phyloP scores from a whole-genome alignment of 2,888 invertebrate species.

The Stenodema calcarata region DNA sequence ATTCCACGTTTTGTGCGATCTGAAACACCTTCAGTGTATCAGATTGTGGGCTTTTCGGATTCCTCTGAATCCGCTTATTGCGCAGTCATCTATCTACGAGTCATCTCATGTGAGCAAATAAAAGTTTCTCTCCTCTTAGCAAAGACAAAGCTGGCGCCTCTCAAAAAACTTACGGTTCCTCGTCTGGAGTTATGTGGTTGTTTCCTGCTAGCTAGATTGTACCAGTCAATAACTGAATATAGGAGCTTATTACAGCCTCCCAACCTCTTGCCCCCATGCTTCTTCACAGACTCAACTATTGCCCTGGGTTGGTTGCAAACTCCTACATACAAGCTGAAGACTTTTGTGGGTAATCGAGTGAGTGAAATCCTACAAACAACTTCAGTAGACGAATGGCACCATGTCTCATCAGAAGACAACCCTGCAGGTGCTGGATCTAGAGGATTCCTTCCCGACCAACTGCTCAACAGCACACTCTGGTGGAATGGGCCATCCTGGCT shows the following conservation, averaged over 20 bases:
- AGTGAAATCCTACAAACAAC: slow-evolving; percentile 57
- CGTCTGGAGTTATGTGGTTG: neutral
- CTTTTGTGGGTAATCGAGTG: slow-evolving; percentile 59
- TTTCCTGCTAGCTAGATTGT: neutral
- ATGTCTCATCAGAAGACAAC: slow-evolving; percentile 58
- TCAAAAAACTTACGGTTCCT: neutral
- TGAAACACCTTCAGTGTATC: neutral
- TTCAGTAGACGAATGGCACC: slow-evolving; percentile 56
- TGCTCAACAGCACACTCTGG: neutral
- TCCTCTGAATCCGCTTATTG: neutral
- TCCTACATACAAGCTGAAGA: slow-evolving; percentile 53
- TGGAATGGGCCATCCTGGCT: slow-evolving; percentile 27
- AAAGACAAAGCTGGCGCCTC: neutral
- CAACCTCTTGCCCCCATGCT: slow-evolving; percentile 55
- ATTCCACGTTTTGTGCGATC: neutral
- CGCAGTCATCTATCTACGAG: neutral
- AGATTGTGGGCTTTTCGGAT: neutral
- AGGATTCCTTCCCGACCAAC: neutral
- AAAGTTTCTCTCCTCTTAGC: neutral
- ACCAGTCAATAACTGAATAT: neutral
- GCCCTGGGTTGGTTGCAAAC: slow-evolving; percentile 55
- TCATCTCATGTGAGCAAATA: neutral
- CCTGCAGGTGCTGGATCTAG: slow-evolving; percentile 59
- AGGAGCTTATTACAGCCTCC: neutral
- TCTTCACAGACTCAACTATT: slow-evolving; percentile 18